These are phyloP conservation scores for Odontomachus brunneus DNA, from an alignment of 1,140 invertebrate genomes.

Conservation along the genomic window DNA sequence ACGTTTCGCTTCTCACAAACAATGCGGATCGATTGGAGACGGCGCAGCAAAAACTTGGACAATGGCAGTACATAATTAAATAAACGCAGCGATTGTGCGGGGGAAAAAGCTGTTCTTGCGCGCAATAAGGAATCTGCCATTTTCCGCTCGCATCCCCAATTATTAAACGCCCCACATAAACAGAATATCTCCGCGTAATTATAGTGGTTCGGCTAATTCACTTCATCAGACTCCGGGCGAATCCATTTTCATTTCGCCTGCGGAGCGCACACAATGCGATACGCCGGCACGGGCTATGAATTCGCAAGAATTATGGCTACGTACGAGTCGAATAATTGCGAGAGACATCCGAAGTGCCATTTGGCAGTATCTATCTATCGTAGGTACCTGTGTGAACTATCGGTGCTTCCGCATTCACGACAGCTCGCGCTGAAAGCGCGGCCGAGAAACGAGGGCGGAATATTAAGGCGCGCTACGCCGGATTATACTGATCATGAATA, in stretches of 20 bases:
- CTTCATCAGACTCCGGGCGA: conserved; percentile 41
- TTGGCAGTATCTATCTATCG: conserved; percentile 18
- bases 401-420: conserved; percentile 37
- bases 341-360: not conserved
- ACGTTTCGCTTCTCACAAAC: conserved; percentile 41
- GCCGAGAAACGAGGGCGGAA: conserved; percentile 46
- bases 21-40: conserved; percentile 21
- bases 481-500: conserved; percentile 61
- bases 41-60: conserved; percentile 34
- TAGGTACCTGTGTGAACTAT: conserved; percentile 29
- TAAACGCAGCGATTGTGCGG: conserved; percentile 32
- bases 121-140: conserved; percentile 11
- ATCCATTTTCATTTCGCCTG: conserved; percentile 40
- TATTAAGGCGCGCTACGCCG: conserved; percentile 49
- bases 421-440: conserved; percentile 37
- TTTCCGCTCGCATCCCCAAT: conserved; percentile 25
- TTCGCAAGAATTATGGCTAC: conserved; percentile 43
- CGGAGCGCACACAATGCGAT: conserved; percentile 14
- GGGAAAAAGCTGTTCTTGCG: conserved; percentile 45
- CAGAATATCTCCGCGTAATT: conserved; percentile 32
- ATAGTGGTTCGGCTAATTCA: conserved; percentile 31
- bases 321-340: conserved; percentile 35
- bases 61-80: conserved; percentile 48
- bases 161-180: conserved; percentile 30
- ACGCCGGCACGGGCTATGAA: conserved; percentile 10